Evolutionary conservation across 2,797 vertebrate species (phyloP).

Genomic region (Pteropus rufus): DNA sequence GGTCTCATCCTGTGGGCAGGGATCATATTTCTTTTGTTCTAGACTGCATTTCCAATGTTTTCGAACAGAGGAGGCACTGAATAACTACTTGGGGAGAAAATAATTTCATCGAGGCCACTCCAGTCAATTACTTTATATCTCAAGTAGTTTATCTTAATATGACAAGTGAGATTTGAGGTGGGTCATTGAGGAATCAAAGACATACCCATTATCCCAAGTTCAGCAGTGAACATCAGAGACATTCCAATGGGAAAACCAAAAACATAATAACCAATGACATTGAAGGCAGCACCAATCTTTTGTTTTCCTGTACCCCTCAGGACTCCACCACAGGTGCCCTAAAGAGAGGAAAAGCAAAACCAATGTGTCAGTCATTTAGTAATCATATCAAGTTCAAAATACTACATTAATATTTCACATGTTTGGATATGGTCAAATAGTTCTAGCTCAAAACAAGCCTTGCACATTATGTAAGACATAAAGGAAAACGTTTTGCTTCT

Average conservation of each 20-base stretch:
- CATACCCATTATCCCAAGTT: constrained; percentile 89
- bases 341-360: neutral
- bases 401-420: no score
- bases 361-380: accelerated
- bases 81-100: neutral
- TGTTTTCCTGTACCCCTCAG: constrained; percentile 90
- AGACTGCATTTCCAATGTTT: neutral
- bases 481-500: neutral
- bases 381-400: no score
- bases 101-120: neutral
- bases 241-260: constrained; percentile 88
- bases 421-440: neutral
- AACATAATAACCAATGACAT: constrained; percentile 85
- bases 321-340: constrained; percentile 78
- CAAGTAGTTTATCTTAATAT: neutral
- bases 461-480: neutral
- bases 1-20: neutral
- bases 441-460: neutral
- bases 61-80: neutral
- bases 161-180: neutral
- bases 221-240: constrained; percentile 91
- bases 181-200: neutral
- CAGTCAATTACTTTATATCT: neutral
- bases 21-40: neutral
- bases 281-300: constrained; percentile 87